These are phyloP conservation scores for Petrocephalus microphthalmus DNA, from an alignment of 2,113 vertebrate species.

Conservation along the genomic window DNA sequence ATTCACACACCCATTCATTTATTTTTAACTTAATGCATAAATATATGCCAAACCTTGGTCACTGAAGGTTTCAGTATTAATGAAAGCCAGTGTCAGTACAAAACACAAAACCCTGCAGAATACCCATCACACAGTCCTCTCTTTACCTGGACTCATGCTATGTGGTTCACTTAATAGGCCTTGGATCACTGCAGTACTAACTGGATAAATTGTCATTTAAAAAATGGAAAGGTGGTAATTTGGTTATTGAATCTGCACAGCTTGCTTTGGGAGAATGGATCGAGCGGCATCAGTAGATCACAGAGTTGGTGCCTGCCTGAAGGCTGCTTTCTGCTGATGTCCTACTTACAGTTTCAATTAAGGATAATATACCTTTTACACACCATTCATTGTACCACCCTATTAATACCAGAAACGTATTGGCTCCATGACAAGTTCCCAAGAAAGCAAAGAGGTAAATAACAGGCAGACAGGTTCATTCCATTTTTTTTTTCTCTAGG, in stretches of 20 bases:
- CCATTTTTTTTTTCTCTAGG: neutral
- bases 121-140: neutral
- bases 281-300: neutral
- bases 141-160: neutral
- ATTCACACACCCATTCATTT: neutral
- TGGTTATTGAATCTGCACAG: neutral
- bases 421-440: neutral
- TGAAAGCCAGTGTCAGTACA: neutral
- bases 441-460: neutral
- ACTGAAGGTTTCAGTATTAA: neutral
- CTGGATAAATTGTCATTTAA: neutral
- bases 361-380: neutral
- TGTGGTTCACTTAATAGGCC: neutral
- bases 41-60: neutral
- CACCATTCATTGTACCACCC: neutral
- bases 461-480: neutral
- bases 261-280: neutral
- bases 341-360: neutral
- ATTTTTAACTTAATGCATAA: neutral
- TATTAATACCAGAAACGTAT: neutral
- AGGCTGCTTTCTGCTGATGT: neutral
- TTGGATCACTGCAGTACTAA: neutral
- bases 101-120: neutral
- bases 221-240: neutral
- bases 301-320: neutral